Evolutionary conservation across 2,113 vertebrate species (phyloP).

Genomic region (Podarcis muralis): DNA sequence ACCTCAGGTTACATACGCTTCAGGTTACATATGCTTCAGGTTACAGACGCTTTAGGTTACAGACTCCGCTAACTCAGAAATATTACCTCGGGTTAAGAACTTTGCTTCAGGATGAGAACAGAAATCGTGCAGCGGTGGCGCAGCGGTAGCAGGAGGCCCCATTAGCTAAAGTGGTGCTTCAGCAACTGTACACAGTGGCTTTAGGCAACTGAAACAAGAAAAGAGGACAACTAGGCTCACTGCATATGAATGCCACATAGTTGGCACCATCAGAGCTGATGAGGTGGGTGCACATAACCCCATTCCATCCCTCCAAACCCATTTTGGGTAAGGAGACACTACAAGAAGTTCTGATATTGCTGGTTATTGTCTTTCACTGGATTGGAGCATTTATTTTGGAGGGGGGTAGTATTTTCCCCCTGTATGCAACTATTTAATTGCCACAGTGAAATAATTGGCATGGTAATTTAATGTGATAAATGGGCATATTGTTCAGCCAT

Average conservation of each 20-base stretch:
- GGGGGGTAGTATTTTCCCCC: not conserved
- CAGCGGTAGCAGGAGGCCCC: too few relatives aligned
- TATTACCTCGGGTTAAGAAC: too few relatives aligned
- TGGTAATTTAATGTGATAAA: not conserved
- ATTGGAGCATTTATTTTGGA: not conserved
- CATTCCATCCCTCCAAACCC: not conserved
- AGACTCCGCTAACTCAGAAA: too few relatives aligned
- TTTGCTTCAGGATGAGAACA: too few relatives aligned
- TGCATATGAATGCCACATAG: not conserved
- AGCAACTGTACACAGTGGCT: too few relatives aligned
- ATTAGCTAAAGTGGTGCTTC: too few relatives aligned
- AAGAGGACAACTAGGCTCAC: not conserved
- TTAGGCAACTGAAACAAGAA: not conserved
- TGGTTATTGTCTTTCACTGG: not conserved
- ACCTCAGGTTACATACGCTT: too few relatives aligned
- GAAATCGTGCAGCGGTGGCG: too few relatives aligned
- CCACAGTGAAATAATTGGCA: not conserved
- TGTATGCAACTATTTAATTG: not conserved
- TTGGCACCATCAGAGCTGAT: not conserved
- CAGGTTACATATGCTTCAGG: too few relatives aligned
- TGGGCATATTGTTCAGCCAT: constrained; percentile 37
- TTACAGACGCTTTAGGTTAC: too few relatives aligned
- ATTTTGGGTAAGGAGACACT: not conserved
- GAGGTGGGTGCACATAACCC: not conserved
- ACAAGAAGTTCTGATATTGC: not conserved